Base-by-base conservation (phyloP, 1,140 invertebrate species). In the Chrysoperla carnea region DNA sequence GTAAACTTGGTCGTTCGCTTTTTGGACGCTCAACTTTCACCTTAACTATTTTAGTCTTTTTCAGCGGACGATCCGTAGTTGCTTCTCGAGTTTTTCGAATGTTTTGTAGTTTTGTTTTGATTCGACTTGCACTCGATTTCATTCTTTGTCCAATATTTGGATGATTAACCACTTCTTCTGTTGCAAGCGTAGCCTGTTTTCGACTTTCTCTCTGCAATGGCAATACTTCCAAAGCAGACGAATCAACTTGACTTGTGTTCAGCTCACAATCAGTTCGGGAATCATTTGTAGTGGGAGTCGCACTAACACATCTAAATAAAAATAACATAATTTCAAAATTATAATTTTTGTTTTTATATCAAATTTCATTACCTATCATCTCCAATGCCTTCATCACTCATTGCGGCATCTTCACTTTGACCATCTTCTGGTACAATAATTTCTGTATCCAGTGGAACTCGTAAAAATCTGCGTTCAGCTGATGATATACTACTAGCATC, bases 241-340 rank as follows among this genome's bases (percentile, higher is more conserved):
- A 72, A 56, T 79, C 75, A 41, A 76, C 68, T 63, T 79, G 74
- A 57, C 71, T 77, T 33, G 73, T 76, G 49, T 74, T 75, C 42
- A 78, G 59, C 57, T 78, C 75, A 56, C 67, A 72, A 51, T 76
- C 73, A 12, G 70, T 75, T 48, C 70, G 67, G 17, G 73, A 75
- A 50, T 69, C 67, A 27, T 69, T 62, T 12, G 64, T 68, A 15
- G 42, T 33, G 6, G 37, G 27, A 5, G 40, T 43, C 37, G 40
- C n/a, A 11, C 8, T 33, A 4, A 11, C n/a, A 11, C 8, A 33
- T 33, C 31, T 33, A 33, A 33, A 33, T n/a, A 12, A 2, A 33
- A 33, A 11, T 4, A 33, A 33, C 6, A 33, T 33, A 9, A 12
- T 4, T 33, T 33, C 6, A 12, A 33, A 33, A 33, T 33, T 2